Conservation (phyloP, 53 echinoderm and acorn worm species). For the Paracentrotus lividus region DNA sequence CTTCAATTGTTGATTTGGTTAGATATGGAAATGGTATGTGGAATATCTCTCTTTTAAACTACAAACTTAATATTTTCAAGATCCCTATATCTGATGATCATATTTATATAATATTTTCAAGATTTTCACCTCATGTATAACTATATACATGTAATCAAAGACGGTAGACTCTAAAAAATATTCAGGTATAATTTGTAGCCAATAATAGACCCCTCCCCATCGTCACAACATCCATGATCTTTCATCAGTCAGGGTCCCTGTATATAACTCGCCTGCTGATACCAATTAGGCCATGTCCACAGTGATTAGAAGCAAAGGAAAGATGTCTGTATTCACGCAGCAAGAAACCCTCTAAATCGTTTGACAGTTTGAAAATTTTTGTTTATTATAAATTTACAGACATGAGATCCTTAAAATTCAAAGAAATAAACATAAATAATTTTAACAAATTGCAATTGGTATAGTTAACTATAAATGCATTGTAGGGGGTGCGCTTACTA, state of each 20-base stretch:
- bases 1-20: too few relatives aligned
- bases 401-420: too few relatives aligned
- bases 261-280: conserved; percentile 46
- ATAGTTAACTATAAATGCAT: too few relatives aligned
- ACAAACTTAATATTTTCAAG: too few relatives aligned
- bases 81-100: background rate
- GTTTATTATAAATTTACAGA: too few relatives aligned
- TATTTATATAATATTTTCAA: background rate
- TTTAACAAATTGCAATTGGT: too few relatives aligned
- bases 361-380: conserved; percentile 17
- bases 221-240: conserved; percentile 45
- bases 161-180: background rate
- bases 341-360: background rate
- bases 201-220: conserved; percentile 34
- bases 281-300: conserved; percentile 65
- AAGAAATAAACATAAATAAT: too few relatives aligned
- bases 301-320: conserved; percentile 59
- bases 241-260: conserved; percentile 42
- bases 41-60: too few relatives aligned
- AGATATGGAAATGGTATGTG: too few relatives aligned
- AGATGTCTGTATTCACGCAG: conserved; percentile 61
- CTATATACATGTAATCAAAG: too few relatives aligned
- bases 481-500: too few relatives aligned
- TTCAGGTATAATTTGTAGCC: background rate
- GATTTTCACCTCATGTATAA: too few relatives aligned